Evolutionary conservation across 2,113 vertebrate genomes (phyloP).

Genomic region (Ceyx margarethae): DNA sequence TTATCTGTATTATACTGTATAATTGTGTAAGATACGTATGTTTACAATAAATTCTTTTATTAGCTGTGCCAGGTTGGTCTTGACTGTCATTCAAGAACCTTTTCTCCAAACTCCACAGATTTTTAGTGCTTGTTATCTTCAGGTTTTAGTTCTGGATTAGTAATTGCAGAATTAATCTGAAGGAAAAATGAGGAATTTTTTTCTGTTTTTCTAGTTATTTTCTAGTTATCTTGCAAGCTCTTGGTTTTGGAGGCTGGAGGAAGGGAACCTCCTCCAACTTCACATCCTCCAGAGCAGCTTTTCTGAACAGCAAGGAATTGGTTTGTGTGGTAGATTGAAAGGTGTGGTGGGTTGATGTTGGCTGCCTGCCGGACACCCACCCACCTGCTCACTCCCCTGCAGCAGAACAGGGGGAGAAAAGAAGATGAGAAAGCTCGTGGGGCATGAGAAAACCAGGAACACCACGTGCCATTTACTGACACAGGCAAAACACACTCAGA

Average conservation of each 20-base stretch:
- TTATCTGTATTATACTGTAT: conserved; percentile 74
- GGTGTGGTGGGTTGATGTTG: neutral
- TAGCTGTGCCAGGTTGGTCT: conserved; percentile 53
- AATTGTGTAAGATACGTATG: conserved; percentile 70
- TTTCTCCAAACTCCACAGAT: neutral
- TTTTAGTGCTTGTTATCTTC: neutral
- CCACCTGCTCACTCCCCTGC: neutral
- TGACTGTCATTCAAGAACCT: neutral
- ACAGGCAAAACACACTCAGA: neutral
- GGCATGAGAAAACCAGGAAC: neutral
- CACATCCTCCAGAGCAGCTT: neutral
- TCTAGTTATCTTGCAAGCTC: neutral
- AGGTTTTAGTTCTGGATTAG: neutral
- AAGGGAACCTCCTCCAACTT: neutral
- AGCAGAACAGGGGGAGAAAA: neutral
- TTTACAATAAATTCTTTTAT: conserved; percentile 77
- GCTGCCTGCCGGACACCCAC: neutral
- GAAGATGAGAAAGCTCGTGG: neutral
- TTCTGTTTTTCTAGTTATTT: neutral
- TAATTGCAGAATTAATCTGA: neutral
- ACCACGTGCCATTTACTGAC: fast-evolving
- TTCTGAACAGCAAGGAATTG: neutral
- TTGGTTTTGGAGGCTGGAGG: neutral
- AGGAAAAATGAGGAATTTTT: neutral
- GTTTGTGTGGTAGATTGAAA: neutral